phyloP scores from a whole-genome alignment of 2,888 invertebrate genomes.

The Pachymerium ferrugineum region DNA sequence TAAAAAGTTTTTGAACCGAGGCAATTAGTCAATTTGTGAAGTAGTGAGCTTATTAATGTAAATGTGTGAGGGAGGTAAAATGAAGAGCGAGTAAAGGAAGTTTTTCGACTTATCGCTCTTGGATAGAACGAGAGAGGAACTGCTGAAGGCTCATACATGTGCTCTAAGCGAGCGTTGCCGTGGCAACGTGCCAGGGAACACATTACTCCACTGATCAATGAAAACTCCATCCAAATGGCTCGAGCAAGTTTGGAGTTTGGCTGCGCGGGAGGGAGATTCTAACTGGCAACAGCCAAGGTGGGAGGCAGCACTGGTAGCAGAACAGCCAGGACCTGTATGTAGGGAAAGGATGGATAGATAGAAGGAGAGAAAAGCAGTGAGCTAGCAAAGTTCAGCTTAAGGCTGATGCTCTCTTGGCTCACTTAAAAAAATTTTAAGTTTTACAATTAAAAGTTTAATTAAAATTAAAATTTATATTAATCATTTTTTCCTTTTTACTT shows the following conservation, averaged over 20 bases:
- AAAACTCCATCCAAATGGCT: conserved; percentile 31
- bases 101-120: conserved; percentile 13
- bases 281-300: conserved; percentile 29
- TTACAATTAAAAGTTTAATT: not conserved
- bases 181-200: conserved; percentile 31
- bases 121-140: conserved; percentile 13
- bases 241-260: conserved; percentile 31
- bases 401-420: not conserved
- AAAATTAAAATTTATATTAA: no score
- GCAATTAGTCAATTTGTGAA: conserved; percentile 4
- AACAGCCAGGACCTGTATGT: conserved; percentile 35
- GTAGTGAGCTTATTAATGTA: not conserved
- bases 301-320: conserved; percentile 34
- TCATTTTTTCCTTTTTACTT: no score
- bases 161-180: conserved; percentile 23
- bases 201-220: conserved; percentile 31
- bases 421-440: not conserved
- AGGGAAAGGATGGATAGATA: conserved; percentile 38
- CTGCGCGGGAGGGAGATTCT: not conserved
- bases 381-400: conserved; percentile 34
- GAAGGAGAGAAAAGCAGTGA: conserved; percentile 38
- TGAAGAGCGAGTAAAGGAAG: conserved; percentile 8
- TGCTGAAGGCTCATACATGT: conserved; percentile 13
- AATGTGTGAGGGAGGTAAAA: not conserved
- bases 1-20: not conserved